phyloP scores from a whole-genome alignment of 2,797 vertebrate species.

The Acanthurus tractus region DNA sequence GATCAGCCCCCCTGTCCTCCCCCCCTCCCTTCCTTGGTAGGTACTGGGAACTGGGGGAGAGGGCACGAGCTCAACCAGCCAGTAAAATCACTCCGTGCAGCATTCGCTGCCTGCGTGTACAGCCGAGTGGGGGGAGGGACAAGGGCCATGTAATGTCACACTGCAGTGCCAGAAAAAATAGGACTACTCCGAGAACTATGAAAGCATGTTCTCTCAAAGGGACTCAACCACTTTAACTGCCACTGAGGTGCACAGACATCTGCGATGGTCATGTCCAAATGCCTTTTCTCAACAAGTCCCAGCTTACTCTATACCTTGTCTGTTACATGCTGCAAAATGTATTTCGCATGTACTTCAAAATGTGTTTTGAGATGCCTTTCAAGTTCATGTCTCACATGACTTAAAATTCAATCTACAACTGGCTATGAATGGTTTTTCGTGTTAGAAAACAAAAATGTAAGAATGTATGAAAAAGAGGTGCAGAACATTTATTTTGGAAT shows the following conservation, averaged over 20 bases:
- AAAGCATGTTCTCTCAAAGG: conserved; percentile 13
- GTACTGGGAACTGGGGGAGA: conserved; percentile 78
- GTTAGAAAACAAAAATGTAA: background rate
- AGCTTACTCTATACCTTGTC: background rate
- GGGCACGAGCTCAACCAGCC: conserved; percentile 67
- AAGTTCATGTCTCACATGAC: background rate
- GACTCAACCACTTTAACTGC: background rate
- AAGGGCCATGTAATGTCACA: conserved; percentile 72
- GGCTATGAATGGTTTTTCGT: background rate
- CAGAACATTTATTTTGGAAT: background rate
- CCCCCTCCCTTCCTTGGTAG: conserved; percentile 33
- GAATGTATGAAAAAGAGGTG: background rate
- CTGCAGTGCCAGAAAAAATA: conserved; percentile 64
- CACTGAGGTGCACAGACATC: background rate
- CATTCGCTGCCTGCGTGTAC: conserved; percentile 60
- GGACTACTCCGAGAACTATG: conserved; percentile 35
- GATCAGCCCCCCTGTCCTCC: conserved; percentile 45
- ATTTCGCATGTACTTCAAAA: background rate
- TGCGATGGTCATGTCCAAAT: background rate
- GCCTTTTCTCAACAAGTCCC: conserved; percentile 6
- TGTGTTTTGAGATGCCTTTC: background rate
- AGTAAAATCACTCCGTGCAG: conserved; percentile 66
- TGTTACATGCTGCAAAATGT: background rate
- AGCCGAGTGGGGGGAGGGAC: conserved; percentile 64
- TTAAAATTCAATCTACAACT: background rate